Evolutionary conservation across 2,113 vertebrate genomes (phyloP).

Genomic region (Anolis sagrei): DNA sequence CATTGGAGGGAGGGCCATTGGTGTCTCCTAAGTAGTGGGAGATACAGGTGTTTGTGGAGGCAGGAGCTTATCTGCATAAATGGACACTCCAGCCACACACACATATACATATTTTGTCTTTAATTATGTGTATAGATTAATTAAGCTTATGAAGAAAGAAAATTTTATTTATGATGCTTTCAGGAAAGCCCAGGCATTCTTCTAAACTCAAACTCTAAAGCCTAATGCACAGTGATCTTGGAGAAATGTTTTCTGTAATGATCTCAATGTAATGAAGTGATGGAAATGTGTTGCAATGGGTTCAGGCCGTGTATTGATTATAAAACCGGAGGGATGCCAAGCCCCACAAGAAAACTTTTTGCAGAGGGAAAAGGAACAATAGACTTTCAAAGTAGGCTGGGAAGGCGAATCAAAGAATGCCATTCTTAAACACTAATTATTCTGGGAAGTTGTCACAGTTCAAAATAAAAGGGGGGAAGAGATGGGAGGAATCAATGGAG

Average conservation of each 20-base stretch:
- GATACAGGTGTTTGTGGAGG: no score
- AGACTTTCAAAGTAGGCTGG: constrained; percentile 44
- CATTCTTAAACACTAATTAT: constrained; percentile 59
- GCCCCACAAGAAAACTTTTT: constrained; percentile 47
- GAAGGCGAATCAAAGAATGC: not conserved
- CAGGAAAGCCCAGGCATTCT: constrained; percentile 76
- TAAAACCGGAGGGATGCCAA: constrained; percentile 67
- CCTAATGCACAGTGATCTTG: constrained; percentile 74
- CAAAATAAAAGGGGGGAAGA: constrained; percentile 46
- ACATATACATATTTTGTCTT: no score
- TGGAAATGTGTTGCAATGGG: constrained; percentile 75
- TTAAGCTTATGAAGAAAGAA: constrained; percentile 79
- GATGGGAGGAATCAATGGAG: constrained; percentile 40
- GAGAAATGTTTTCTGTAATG: constrained; percentile 80
- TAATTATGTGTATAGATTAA: no score
- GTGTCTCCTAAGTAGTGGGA: no score
- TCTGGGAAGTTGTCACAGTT: constrained; percentile 54
- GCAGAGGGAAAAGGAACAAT: constrained; percentile 52
- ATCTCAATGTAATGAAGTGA: constrained; percentile 75
- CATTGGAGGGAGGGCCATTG: no score
- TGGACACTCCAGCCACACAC: no score
- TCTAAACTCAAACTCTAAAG: constrained; percentile 83
- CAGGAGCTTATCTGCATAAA: no score
- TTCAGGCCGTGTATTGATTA: constrained; percentile 75
- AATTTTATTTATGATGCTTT: constrained; percentile 82